A percentile compares a stretch with the other conserved stretches of the same genome.
Conservation (phyloP, 2,113 vertebrate genomes). For the Callospermophilus lateralis region DNA sequence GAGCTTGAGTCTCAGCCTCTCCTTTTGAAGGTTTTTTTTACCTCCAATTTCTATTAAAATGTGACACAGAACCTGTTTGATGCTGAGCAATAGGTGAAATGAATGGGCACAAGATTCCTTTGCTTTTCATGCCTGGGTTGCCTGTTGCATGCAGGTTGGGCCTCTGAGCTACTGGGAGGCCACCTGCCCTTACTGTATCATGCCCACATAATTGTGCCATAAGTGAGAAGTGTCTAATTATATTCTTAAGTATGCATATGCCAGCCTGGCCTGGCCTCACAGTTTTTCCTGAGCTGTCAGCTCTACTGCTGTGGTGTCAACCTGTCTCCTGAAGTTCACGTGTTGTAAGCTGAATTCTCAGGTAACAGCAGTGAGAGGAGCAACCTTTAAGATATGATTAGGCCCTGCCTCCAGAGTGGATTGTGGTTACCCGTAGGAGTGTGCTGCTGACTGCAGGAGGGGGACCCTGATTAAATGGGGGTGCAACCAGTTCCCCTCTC, state of each 20-base stretch:
- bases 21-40: background rate
- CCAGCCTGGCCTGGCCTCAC: background rate
- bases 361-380: background rate
- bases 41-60: background rate
- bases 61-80: background rate
- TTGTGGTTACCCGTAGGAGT: background rate
- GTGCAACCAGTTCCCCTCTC: background rate
- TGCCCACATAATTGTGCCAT: background rate
- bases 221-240: no score
- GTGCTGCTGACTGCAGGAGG: background rate
- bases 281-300: background rate
- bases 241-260: no score
- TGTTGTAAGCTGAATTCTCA: background rate
- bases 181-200: background rate
- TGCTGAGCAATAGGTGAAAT: background rate
- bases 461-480: background rate
- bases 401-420: background rate
- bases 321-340: background rate
- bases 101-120: no score
- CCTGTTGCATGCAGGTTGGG: background rate
- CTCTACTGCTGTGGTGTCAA: no score
- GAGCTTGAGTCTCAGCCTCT: background rate
- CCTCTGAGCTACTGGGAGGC: no score
- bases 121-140: background rate
- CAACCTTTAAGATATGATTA: background rate